Evolutionary conservation across 2,888 invertebrate species (phyloP).

Genomic region (Harpagoxenus sublaevis): DNA sequence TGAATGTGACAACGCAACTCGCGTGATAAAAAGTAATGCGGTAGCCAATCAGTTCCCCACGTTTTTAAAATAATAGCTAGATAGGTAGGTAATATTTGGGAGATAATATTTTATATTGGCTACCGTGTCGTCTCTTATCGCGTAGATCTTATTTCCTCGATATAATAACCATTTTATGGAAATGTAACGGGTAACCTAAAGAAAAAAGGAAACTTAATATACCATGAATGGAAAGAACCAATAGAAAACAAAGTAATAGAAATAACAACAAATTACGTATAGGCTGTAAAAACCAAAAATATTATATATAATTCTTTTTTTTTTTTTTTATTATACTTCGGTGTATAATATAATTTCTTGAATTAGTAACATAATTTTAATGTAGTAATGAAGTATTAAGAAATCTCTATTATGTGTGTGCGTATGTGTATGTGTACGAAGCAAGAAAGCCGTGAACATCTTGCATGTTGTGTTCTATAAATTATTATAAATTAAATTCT

Average conservation of each 20-base stretch:
- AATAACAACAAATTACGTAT: not conserved
- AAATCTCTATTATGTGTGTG: not conserved
- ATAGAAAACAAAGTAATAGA: not conserved
- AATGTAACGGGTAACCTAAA: not conserved
- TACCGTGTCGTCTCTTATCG: not conserved
- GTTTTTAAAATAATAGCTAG: conserved; percentile 12
- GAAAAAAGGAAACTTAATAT: not conserved
- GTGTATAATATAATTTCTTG: not conserved
- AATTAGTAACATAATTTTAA: not conserved
- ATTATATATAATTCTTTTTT: no score
- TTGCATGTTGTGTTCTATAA: not conserved
- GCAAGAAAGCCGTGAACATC: not conserved
- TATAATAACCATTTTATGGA: not conserved
- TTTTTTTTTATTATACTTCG: no score
- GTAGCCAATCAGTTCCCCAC: not conserved
- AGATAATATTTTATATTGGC: not conserved
- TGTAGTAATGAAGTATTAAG: not conserved
- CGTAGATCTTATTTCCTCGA: not conserved
- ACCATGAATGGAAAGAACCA: not conserved
- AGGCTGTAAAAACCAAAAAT: not conserved
- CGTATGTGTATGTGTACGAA: not conserved
- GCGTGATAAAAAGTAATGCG: conserved; percentile 6
- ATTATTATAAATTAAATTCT: not conserved
- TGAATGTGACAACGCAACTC: not conserved
- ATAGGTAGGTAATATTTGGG: not conserved